A percentile compares a stretch with the other conserved stretches of the same genome.
Conservation (phyloP, 64 coral and sea anemone species). For the Actinia tenebrosa region DNA sequence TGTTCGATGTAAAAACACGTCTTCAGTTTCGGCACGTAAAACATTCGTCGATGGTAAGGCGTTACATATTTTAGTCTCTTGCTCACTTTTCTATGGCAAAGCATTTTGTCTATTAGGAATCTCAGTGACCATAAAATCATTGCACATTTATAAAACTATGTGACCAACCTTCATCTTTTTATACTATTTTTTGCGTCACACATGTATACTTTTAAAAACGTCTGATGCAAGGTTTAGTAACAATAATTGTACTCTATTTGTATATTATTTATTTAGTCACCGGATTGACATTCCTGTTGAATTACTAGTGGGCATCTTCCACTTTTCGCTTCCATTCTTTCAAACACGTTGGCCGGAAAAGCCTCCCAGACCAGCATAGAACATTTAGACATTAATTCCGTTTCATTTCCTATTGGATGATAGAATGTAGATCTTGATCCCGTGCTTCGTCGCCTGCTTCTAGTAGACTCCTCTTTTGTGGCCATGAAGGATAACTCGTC, state of each 20-base stretch:
- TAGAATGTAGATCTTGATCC: not conserved
- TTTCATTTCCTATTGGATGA: not conserved
- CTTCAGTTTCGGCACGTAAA: too few relatives aligned
- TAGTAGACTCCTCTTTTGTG: not conserved
- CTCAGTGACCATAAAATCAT: not conserved
- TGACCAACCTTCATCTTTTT: not conserved
- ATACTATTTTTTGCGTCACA: too few relatives aligned
- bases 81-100: not conserved
- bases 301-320: slow-evolving; percentile 10
- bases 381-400: slow-evolving; percentile 30
- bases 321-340: slow-evolving; percentile 77
- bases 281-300: not conserved
- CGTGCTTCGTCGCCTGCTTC: slow-evolving; percentile 25
- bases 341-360: slow-evolving; percentile 39
- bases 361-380: slow-evolving; percentile 76
- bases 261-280: not conserved
- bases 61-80: too few relatives aligned
- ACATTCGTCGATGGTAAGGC: too few relatives aligned
- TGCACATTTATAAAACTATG: not conserved
- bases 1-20: too few relatives aligned
- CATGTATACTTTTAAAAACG: not conserved
- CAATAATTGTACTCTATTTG: not conserved
- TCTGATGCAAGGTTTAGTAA: not conserved
- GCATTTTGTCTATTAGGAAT: not conserved
- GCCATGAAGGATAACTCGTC: not conserved